Base-by-base conservation (phyloP, 2,113 vertebrate genomes). In the Melospiza georgiana region DNA sequence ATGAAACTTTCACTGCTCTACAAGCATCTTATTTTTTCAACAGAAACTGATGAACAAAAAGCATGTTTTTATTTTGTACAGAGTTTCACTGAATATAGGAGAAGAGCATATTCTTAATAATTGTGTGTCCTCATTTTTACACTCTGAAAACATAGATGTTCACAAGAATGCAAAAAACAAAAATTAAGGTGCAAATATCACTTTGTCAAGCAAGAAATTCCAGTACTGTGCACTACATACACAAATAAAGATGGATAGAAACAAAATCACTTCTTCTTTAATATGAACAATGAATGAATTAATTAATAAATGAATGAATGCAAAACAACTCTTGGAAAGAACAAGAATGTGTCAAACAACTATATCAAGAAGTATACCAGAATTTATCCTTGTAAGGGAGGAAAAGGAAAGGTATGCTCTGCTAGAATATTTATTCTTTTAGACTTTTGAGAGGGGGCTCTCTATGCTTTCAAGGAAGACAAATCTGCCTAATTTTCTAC, bases 1-100 rank as follows among this genome's bases (percentile, higher is more conserved):
- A 89, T 58, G 84, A 96, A 91, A 92, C 84, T 89, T 93, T 87
- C 87, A 73, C 75, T 95, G 71, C 81, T 87, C 48, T 81, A 37
- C 86, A 87, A 91, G 76, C 59, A 93, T 73, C 41, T 93, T 90
- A 71, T 77, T 79, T 96, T 93, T 94, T 73, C 58, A 91, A 49
- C 24, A 52, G 22, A 83, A 74, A 15, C 20, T 74, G 69, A 62
- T 73, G 55, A 91, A 92, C 49, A 69, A 67, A 79, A 73, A 46
- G 17, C 4, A 39, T 25, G 51, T 51, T 93, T 92, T 43, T 85
- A 74, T 94, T 94, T 94, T 52, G 43, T 18, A 80, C 17, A 17
- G 39, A 22, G 31, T 46, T 75, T 73, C 58, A 88, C 2, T 62
- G 37, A 67, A 92, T 61, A 58, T 27, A 43, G 66, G 68, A 74